Conservation (phyloP, 2,797 vertebrate species). For the Hylomyscus alleni region DNA sequence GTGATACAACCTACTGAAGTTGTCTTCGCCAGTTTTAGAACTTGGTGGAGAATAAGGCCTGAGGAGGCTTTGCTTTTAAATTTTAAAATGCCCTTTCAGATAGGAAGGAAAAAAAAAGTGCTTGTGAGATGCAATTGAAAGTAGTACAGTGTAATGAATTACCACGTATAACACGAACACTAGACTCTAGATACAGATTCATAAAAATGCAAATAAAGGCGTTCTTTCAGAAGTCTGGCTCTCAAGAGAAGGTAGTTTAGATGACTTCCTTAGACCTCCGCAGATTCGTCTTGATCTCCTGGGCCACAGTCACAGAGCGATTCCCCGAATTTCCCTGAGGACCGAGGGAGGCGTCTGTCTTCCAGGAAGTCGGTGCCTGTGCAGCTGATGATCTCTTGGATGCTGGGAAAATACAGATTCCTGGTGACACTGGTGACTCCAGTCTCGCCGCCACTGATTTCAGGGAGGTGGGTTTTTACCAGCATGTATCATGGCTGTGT, state of each 20-base stretch:
- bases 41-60: background rate
- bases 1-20: background rate
- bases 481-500: background rate
- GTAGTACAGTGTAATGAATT: background rate
- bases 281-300: background rate
- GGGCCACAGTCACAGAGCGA: background rate
- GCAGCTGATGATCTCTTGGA: background rate
- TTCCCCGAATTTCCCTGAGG: background rate
- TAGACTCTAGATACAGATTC: background rate
- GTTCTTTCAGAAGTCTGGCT: background rate
- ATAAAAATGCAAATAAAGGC: background rate
- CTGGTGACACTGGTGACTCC: background rate
- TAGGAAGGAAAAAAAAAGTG: background rate
- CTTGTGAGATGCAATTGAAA: background rate
- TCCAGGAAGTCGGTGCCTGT: slow-evolving; percentile 13
- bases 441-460: background rate
- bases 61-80: background rate
- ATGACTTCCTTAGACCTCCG: background rate
- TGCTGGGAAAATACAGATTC: slow-evolving; percentile 6
- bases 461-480: background rate
- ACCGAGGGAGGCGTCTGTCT: background rate
- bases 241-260: background rate
- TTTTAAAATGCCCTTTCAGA: background rate
- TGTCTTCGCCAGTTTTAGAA: background rate
- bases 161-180: background rate